Base-by-base conservation (phyloP, 2,113 vertebrate species). In the Dendropsophus ebraccatus region DNA sequence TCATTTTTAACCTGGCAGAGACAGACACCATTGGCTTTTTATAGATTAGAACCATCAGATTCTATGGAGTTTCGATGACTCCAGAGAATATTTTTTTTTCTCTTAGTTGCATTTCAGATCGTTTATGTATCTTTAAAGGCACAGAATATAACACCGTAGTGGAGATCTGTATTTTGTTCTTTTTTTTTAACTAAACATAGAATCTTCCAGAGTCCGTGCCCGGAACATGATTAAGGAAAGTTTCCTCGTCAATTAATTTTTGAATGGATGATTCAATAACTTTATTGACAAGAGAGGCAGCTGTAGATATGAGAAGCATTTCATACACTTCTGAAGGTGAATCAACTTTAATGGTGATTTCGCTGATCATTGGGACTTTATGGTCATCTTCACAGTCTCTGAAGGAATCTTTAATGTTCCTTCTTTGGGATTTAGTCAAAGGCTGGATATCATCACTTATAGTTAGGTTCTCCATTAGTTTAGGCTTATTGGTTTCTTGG, bases 191-290 rank as follows among this genome's bases (percentile, higher is more conserved):
- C n/a, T 83, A 6, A 16, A 65, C 5, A 50, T 41, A 65, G 83
- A 74, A 62, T n/a, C 83, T 84, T 5, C 19, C 41, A 30, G 54
- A 78, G 28, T 65, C 56, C 7, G 78, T 67, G 28, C 25, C 13
- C 17, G 60, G 74, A 35, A 52, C 50, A 52, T 93, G 91, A 74
- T 93, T 92, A 81, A 92, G 92, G 83, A 94, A 91, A 58, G 91
- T 91, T 92, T 94, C 93, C 90, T 95, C 95, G 0, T 90, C 94
- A 82, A 93, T 89, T 84, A 96, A 90, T 90, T 96, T 94, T 87
- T 95, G 93, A 84, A 96, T 87, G 80, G 95, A 95, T 0, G 94
- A 92, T 89, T 95, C 94, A 77, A 96, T 94, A 47, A 93, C 95
- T 0, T 94, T 93, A 88, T 93, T 94, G 83, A 95, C 94, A 0